These are phyloP conservation scores for Lycaon pictus DNA, from an alignment of 2,113 vertebrate species.

Conservation along the genomic window DNA sequence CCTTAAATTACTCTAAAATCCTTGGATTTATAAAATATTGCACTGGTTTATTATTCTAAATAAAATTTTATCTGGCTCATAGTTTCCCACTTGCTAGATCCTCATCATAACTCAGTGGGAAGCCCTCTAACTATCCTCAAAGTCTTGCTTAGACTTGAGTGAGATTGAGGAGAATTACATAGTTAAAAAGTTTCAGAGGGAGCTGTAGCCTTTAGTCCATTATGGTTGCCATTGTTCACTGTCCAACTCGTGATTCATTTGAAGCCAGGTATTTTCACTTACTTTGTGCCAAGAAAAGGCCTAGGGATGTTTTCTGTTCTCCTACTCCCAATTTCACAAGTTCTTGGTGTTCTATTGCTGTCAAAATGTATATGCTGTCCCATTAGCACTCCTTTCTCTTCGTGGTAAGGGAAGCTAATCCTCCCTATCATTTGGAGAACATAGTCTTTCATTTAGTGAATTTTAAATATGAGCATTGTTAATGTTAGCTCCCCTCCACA, in stretches of 20 bases:
- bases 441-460: background rate
- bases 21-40: background rate
- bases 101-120: background rate
- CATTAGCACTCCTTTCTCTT: background rate
- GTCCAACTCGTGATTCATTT: background rate
- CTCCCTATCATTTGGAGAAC: background rate
- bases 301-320: background rate
- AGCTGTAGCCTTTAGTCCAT: background rate
- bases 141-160: background rate
- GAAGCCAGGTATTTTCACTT: background rate
- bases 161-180: background rate
- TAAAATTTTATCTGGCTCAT: slow-evolving; percentile 18
- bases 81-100: background rate
- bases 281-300: background rate
- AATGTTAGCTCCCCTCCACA: background rate
- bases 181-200: background rate
- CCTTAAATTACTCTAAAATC: background rate
- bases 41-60: background rate
- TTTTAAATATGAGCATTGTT: background rate
- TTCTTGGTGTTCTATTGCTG: background rate
- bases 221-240: background rate
- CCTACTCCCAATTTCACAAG: background rate
- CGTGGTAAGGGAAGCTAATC: background rate
- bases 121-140: background rate
- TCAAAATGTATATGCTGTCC: background rate